Percentiles rank a stretch among this genome's conserved stretches.
Evolutionary conservation across 2,888 invertebrate species (phyloP).

Genomic region (Acleris cristana): DNA sequence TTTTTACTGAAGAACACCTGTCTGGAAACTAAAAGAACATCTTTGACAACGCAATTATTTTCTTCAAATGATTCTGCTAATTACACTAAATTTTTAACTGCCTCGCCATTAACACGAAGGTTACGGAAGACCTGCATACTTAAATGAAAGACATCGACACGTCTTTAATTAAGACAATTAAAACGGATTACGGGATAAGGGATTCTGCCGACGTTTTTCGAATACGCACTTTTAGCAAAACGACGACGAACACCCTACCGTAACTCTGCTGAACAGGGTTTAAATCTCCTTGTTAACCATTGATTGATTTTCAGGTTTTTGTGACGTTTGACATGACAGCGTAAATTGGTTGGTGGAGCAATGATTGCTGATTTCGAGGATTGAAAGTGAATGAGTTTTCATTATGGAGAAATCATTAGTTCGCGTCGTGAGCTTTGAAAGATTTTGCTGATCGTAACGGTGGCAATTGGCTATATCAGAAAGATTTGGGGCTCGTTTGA

Average conservation of each 20-base stretch:
- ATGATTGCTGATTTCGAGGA: slow-evolving; percentile 29
- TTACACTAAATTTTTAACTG: not conserved
- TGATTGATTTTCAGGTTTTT: slow-evolving; percentile 37
- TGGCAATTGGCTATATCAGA: not conserved
- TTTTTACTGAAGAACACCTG: too few species aligned
- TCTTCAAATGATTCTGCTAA: not conserved
- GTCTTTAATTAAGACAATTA: slow-evolving; percentile 38
- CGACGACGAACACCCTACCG: slow-evolving; percentile 1
- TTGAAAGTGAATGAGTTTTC: slow-evolving; percentile 32
- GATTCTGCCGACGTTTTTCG: slow-evolving; percentile 30
- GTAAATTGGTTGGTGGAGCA: slow-evolving; percentile 34
- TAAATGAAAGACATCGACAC: slow-evolving; percentile 33
- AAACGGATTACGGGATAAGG: slow-evolving; percentile 34
- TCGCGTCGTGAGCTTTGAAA: slow-evolving; percentile 1
- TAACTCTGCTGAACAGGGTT: slow-evolving; percentile 14
- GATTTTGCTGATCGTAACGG: slow-evolving; percentile 3
- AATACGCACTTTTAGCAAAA: slow-evolving; percentile 22
- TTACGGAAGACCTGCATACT: slow-evolving; percentile 15
- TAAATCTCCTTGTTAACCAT: slow-evolving; percentile 10
- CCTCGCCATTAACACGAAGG: slow-evolving; percentile 2
- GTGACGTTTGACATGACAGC: slow-evolving; percentile 38
- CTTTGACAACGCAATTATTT: too few species aligned
- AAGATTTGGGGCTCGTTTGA: not conserved
- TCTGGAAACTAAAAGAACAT: too few species aligned
- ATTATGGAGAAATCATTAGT: slow-evolving; percentile 30